Evolutionary conservation across 37 sponge, comb jelly and placozoan species (phyloP).

Genomic region (Mnemiopsis leidyi): DNA sequence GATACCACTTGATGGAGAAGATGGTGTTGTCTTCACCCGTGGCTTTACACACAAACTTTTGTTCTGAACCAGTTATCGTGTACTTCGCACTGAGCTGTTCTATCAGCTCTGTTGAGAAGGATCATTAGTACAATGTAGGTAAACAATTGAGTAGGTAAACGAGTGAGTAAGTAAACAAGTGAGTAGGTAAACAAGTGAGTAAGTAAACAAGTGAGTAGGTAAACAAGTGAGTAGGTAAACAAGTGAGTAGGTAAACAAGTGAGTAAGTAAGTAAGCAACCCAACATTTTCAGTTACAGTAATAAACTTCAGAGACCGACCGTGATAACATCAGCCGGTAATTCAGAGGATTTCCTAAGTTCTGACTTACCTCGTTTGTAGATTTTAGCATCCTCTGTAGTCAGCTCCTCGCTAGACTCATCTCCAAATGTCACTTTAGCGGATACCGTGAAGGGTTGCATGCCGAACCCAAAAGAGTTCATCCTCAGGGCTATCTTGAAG

Average conservation of each 20-base stretch:
- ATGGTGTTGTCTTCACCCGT: background rate
- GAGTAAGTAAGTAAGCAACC: no score
- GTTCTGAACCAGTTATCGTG: background rate
- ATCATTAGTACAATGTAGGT: no score
- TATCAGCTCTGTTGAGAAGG: background rate
- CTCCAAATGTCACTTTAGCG: background rate
- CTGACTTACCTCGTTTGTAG: conserved; percentile 28
- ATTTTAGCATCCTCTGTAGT: background rate
- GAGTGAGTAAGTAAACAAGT: no score
- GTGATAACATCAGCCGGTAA: no score
- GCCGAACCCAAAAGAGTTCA: background rate
- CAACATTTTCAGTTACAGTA: no score
- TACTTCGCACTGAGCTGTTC: background rate
- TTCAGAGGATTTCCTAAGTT: no score
- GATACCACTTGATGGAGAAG: background rate
- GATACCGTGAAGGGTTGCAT: background rate
- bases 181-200: no score
- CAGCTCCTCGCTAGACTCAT: background rate
- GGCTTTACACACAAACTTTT: background rate
- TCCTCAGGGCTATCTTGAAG: background rate
- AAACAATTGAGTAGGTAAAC: no score
- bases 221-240: no score
- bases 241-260: no score
- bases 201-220: no score
- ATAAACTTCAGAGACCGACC: no score